Evolutionary conservation across 2,888 invertebrate genomes (phyloP), one percentile per base, ranked within the genome.

Genomic region (Synergus itoensis): DNA sequence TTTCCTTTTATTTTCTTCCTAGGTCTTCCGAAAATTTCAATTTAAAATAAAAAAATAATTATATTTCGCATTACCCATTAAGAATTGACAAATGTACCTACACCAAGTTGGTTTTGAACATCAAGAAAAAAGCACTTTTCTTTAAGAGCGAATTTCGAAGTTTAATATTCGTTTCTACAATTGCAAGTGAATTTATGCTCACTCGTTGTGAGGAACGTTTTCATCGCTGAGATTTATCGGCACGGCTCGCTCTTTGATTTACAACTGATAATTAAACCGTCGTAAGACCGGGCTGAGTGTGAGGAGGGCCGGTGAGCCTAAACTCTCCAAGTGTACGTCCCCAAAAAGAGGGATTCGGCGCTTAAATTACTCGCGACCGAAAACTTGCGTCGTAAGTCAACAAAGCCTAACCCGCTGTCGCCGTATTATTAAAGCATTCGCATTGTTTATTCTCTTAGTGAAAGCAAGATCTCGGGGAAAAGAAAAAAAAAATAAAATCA

Each of bases 181-280:
- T 69, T 69, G 69, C 48, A 14, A 28, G 53, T 36, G 76, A 63
- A 81, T 81, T 81, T 79, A 81, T 76, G 77, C 79, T 81, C 60
- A 79, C 76, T 81, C 81, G 76, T 79, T 67, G 78, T 53, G 45
- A 77, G 77, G 73, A 80, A 80, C 77, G 75, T 78, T 79, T 78
- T 82, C 80, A 88, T 87, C 86, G 84, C 79, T 82, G 82, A 89
- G 89, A 90, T 90, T 91, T 90, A 91, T 89, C 85, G 88, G 85
- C 81, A 82, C 81, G 79, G 81, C 85, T 78, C 81, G 82, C 79
- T 73, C 81, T 82, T 79, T 89, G 89, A 90, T 89, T 90, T 90
- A 90, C 88, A 89, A 86, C 88, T 88, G 88, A 91, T 90, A 91
- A 91, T 91, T 91, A 91, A 91, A 91, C 86, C 89, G 89, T 86